Evolutionary conservation across 2,888 invertebrate species (phyloP).

Genomic region (Matsumyia berberina): DNA sequence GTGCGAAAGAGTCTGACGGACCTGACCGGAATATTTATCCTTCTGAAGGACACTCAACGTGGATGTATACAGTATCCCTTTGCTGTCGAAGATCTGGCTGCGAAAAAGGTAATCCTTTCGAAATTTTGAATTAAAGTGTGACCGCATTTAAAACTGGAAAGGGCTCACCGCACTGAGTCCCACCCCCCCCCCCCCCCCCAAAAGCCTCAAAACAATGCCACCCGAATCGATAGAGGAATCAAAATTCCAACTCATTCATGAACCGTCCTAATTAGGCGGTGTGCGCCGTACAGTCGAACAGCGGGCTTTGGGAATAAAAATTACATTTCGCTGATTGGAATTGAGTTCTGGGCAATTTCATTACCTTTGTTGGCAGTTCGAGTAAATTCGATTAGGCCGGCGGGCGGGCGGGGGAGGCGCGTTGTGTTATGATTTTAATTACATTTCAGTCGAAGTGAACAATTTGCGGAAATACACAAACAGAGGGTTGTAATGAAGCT

Average conservation of each 20-base stretch:
- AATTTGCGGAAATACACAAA: background rate
- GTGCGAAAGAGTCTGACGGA: slow-evolving; percentile 24
- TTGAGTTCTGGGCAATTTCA: slow-evolving; percentile 24
- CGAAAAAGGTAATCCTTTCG: too few relatives aligned
- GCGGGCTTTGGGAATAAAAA: background rate
- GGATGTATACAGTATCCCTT: background rate
- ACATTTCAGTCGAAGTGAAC: slow-evolving; percentile 6
- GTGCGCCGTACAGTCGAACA: background rate
- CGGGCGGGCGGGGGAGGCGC: background rate
- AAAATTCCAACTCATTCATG: background rate
- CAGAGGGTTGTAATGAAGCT: background rate
- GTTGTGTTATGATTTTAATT: slow-evolving; percentile 45
- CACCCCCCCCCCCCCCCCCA: too few relatives aligned
- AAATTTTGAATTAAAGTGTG: slow-evolving; percentile 2
- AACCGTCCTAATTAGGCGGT: slow-evolving; percentile 18
- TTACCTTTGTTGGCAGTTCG: slow-evolving; percentile 13
- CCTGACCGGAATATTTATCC: slow-evolving; percentile 40
- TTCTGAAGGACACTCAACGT: background rate
- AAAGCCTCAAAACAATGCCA: background rate
- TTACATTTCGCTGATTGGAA: slow-evolving; percentile 41
- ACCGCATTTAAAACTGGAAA: background rate
- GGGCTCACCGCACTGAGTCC: background rate
- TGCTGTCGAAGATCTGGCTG: background rate
- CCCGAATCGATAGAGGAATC: background rate
- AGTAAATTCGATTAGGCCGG: slow-evolving; percentile 21